Conservation (phyloP, 2,888 invertebrate genomes). For the Dinocampus coccinellae region DNA sequence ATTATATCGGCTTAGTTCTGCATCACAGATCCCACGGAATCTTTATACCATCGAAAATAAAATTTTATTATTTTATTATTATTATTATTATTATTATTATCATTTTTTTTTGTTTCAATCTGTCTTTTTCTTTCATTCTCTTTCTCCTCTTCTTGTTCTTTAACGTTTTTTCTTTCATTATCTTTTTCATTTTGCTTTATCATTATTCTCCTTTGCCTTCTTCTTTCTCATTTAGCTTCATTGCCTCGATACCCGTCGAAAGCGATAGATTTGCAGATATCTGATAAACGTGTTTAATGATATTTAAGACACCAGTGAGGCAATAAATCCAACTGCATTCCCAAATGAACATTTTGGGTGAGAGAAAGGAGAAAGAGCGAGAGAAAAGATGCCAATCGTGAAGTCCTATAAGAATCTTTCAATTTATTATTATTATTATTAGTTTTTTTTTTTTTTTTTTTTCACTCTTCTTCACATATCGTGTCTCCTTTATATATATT, state of each 20-base stretch:
- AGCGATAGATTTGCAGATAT: conserved; percentile 48
- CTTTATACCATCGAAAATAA: conserved; percentile 14
- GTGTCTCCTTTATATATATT: too few relatives aligned
- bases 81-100: too few relatives aligned
- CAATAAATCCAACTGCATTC: conserved; percentile 52
- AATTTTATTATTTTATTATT: neutral
- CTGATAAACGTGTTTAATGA: conserved; percentile 52
- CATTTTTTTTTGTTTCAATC: too few relatives aligned
- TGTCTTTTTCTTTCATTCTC: too few relatives aligned
- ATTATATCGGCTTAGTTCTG: conserved; percentile 44
- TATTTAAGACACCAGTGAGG: conserved; percentile 52
- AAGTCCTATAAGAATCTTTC: conserved; percentile 48
- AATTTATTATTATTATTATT: conserved; percentile 28
- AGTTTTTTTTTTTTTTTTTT: conserved; percentile 8
- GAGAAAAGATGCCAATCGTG: conserved; percentile 49
- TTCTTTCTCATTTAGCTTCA: conserved; percentile 11
- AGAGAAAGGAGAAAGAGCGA: conserved; percentile 25
- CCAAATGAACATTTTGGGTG: conserved; percentile 49
- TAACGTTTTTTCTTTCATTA: neutral
- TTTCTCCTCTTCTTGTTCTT: too few relatives aligned
- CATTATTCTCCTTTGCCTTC: neutral
- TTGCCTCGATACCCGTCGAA: conserved; percentile 17
- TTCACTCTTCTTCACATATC: neutral
- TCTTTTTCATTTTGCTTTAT: too few relatives aligned
- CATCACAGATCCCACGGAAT: conserved; percentile 40